Percentiles rank a stretch among this genome's conserved stretches.
Conservation (phyloP, 1,140 invertebrate species). For the Paralvinella palmiformis region DNA sequence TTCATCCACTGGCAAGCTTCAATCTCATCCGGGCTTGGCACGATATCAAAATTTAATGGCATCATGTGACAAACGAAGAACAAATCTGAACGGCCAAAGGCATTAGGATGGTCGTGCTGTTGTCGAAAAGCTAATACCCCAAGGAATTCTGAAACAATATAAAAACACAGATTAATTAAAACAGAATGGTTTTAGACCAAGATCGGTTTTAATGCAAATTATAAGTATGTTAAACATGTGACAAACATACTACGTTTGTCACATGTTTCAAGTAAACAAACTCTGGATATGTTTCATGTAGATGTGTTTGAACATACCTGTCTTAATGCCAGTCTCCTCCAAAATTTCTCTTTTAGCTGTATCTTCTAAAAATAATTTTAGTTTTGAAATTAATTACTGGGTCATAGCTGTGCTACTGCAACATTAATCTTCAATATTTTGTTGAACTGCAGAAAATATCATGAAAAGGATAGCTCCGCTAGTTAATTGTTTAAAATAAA, state of each 20-base stretch:
- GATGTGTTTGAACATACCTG: constrained; percentile 46
- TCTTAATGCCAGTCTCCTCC: constrained; percentile 80
- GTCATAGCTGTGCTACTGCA: too few species aligned
- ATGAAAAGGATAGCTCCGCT: too few species aligned
- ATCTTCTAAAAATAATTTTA: neutral
- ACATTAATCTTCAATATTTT: too few species aligned
- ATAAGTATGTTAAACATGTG: too few species aligned
- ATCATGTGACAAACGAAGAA: constrained; percentile 70
- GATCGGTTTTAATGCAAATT: too few species aligned
- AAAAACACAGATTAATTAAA: neutral
- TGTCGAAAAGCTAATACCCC: constrained; percentile 67
- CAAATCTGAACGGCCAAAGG: constrained; percentile 77
- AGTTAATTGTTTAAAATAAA: too few species aligned
- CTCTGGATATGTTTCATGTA: too few species aligned
- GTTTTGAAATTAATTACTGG: neutral
- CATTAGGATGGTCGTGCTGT: constrained; percentile 58
- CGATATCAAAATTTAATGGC: constrained; percentile 61
- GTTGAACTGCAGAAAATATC: too few species aligned
- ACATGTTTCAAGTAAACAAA: too few species aligned
- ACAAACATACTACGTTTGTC: too few species aligned
- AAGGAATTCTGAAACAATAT: constrained; percentile 56
- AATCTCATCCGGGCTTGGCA: constrained; percentile 69
- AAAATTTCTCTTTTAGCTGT: constrained; percentile 68
- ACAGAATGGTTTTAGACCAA: too few species aligned
- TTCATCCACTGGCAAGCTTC: constrained; percentile 70